Percentiles rank a stretch among this genome's conserved stretches.
Evolutionary conservation across 2,113 vertebrate species (phyloP).

Genomic region (Helogale parvula): DNA sequence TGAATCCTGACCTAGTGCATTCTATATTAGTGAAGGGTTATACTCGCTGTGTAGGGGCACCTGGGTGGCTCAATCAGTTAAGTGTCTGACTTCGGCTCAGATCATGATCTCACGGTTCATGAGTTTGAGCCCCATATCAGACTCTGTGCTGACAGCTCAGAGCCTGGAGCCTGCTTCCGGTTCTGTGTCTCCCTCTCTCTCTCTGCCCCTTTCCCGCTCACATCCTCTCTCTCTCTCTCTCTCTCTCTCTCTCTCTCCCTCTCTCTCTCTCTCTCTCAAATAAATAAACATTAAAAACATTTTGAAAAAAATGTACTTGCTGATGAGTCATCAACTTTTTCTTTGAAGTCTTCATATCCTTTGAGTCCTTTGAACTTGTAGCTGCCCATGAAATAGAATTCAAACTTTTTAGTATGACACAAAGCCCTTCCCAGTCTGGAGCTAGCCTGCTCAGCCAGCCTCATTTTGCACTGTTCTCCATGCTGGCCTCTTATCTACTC

Average conservation of each 20-base stretch:
- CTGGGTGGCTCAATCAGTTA: too few species aligned
- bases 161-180: too few species aligned
- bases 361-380: not conserved
- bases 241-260: rapidly evolving
- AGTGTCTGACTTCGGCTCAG: too few species aligned
- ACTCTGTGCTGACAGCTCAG: too few species aligned
- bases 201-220: too few species aligned
- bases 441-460: rapidly evolving
- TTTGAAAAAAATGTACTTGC: not conserved
- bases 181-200: too few species aligned
- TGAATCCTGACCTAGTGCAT: not conserved
- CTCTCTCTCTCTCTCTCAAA: too few species aligned
- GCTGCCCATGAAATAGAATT: not conserved
- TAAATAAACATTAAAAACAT: too few species aligned
- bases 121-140: too few species aligned
- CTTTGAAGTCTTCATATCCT: not conserved
- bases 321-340: not conserved
- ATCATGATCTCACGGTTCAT: too few species aligned
- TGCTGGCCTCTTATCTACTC: rapidly evolving
- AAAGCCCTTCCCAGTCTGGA: not conserved
- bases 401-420: not conserved
- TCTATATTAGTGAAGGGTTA: not conserved
- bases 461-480: not conserved
- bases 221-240: too few species aligned
- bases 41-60: not conserved